These are phyloP conservation scores for Neosilurus hyrtlii DNA, from an alignment of 2,797 vertebrate genomes.

Conservation along the genomic window DNA sequence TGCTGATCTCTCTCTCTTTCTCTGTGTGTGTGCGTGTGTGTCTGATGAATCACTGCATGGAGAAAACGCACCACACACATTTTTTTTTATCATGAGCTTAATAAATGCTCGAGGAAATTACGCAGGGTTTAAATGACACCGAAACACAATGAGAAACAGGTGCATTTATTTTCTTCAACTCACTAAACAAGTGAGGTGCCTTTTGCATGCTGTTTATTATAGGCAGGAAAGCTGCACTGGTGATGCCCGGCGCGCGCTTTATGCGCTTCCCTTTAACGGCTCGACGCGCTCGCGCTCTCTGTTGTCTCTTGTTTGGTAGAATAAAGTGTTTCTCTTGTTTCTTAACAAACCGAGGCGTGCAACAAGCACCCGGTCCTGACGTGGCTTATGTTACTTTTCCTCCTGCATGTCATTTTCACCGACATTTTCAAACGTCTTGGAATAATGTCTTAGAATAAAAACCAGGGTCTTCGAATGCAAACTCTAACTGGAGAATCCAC, in stretches of 20 bases:
- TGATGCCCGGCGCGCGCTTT: not conserved
- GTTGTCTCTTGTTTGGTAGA: not conserved
- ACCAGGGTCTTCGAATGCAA: too few species aligned
- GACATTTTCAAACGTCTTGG: too few species aligned
- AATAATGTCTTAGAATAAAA: too few species aligned
- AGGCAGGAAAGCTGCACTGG: not conserved
- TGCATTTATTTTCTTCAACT: not conserved
- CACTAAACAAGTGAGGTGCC: not conserved
- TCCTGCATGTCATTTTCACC: not conserved
- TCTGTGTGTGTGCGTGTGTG: slow-evolving; percentile 1
- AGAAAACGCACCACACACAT: not conserved
- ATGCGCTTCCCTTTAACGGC: not conserved
- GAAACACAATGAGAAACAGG: not conserved
- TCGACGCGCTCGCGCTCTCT: not conserved
- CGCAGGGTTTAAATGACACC: too few species aligned
- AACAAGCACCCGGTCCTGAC: not conserved
- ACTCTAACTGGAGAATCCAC: too few species aligned
- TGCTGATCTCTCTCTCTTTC: not conserved
- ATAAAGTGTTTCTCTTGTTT: not conserved
- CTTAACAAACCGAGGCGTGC: not conserved
- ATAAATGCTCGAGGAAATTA: too few species aligned
- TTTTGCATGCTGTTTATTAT: not conserved
- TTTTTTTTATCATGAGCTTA: not conserved
- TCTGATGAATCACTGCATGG: slow-evolving; percentile 18
- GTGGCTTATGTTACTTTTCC: not conserved